Base-by-base conservation (phyloP, 1,140 invertebrate genomes). In the Drosophila albomicans region DNA sequence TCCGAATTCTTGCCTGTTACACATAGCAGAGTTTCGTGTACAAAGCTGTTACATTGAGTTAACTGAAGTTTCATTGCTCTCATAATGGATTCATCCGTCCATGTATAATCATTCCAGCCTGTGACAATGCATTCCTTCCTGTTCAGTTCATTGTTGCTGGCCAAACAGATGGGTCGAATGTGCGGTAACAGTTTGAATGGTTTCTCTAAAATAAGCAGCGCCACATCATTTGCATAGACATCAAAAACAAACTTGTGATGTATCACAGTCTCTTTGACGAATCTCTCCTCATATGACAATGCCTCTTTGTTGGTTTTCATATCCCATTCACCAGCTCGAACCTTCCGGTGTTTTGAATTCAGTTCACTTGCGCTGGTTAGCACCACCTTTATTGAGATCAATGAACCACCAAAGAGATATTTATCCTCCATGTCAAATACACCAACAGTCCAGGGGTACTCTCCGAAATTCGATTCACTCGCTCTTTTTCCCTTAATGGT, bases 241-340 rank as follows among this genome's bases (percentile, higher is more conserved):
- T 6, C 0, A 7, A 11, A 2, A 10, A 0, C 0, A 5, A 13
- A 74, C 0, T 32, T 2, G 3, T 43, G 1, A 25, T 77, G 61
- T 3, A 10, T 3, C 3, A 45, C 32, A 0, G 10, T 15, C 1
- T 4, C 6, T 6, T 46, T 10, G 5, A 64, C 51, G 5, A 2
- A 7, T 2, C 35, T 43, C 5, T 56, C 63, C 6, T 65, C 35
- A 54, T 78, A 32, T 0, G 63, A 32, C 8, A 71, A 25, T 16
- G 45, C 16, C 2, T 70, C 66, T 8, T 56, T 35, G 0, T 59
- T 38, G 0, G 70, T 54, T 2, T 0, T 3, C n/a, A 57, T 38
- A 43, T 82, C 79, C 80, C 80, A 82, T 1, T 75, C 65, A 0
- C 79, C 80, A 16, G 70, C 75, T 28, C 48, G 49, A 5, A 54